Conservation (phyloP, 2,888 invertebrate species). For the Eristalinus sepulchralis region DNA sequence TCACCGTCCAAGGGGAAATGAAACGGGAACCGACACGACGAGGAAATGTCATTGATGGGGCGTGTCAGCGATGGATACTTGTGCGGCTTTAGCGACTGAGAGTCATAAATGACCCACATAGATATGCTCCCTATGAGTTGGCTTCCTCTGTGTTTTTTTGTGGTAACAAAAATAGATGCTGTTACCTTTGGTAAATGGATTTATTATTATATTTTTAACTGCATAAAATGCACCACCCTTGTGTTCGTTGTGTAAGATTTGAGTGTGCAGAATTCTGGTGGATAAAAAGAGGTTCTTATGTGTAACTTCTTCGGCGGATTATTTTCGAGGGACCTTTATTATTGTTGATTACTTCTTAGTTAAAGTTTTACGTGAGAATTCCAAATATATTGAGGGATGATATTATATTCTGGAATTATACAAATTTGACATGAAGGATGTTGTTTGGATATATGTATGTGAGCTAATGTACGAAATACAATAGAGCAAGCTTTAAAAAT, state of each 20-base stretch:
- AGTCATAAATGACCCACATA: constrained; percentile 58
- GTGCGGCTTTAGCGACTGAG: not conserved
- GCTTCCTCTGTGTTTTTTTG: constrained; percentile 3
- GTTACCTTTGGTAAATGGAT: constrained; percentile 65
- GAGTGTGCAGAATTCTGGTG: constrained; percentile 35
- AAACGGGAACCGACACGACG: not conserved
- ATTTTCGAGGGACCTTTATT: too few species aligned
- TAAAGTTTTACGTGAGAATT: too few species aligned
- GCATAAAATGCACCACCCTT: not conserved
- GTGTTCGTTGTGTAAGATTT: not conserved
- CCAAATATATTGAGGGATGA: too few species aligned
- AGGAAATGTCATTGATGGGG: constrained; percentile 49
- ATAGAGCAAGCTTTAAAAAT: too few species aligned
- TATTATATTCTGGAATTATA: too few species aligned
- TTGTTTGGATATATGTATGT: too few species aligned
- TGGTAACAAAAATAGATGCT: constrained; percentile 58
- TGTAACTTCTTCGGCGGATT: too few species aligned
- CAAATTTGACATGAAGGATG: too few species aligned
- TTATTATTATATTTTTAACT: constrained; percentile 40
- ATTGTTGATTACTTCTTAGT: too few species aligned
- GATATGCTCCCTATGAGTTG: not conserved
- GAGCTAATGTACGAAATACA: too few species aligned
- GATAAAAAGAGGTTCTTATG: not conserved
- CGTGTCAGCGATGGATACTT: constrained; percentile 24
- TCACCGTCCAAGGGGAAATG: constrained; percentile 19